Base-by-base conservation (phyloP, 2,888 invertebrate genomes). In the Drosophila falleni region DNA sequence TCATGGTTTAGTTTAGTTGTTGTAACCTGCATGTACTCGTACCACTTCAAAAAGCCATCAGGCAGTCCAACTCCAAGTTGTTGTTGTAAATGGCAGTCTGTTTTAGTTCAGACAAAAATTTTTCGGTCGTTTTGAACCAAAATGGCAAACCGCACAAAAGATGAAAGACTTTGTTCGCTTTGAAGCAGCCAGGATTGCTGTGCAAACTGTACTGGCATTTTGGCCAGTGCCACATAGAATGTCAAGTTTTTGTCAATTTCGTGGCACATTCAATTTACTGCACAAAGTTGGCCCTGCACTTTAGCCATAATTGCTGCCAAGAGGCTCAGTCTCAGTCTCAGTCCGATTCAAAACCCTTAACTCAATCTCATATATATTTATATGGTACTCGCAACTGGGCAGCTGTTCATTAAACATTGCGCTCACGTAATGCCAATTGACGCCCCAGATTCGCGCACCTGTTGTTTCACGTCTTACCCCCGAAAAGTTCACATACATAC, bases 391-490 rank as follows among this genome's bases (percentile, higher is more conserved):
- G 19, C 31, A 44, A 53, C 58, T 56, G 62, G 44, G 29, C 58
- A 53, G 31, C 47, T 41, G 56, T 76, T 79, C 74, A 87, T 87
- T 87, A 77, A 71, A 63, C 68, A 83, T 87, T 79, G 70, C 72
- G 56, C 80, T 75, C 83, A 83, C 83, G 83, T 83, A 87, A 74
- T 72, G 70, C 79, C 83, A 79, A 83, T 83, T 83, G 83, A 88
- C 88, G 88, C 80, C 75, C 86, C 83, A 88, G 88, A 82, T 84
- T 85, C 80, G 78, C 70, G 70, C 82, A 83, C 88, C 83, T 83
- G 88, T 87, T 85, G 82, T 76, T 41, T 39, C 37, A 61, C 59
- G 29, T 59, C 31, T 44, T 31, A 23, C 42, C 11, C 16, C 29
- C 29, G 11, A 16, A 35, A 19, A 44, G n/a, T 23, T 10, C 19